These are phyloP conservation scores for Hystrix cristata DNA, from an alignment of 2,113 vertebrate genomes.

Conservation along the genomic window DNA sequence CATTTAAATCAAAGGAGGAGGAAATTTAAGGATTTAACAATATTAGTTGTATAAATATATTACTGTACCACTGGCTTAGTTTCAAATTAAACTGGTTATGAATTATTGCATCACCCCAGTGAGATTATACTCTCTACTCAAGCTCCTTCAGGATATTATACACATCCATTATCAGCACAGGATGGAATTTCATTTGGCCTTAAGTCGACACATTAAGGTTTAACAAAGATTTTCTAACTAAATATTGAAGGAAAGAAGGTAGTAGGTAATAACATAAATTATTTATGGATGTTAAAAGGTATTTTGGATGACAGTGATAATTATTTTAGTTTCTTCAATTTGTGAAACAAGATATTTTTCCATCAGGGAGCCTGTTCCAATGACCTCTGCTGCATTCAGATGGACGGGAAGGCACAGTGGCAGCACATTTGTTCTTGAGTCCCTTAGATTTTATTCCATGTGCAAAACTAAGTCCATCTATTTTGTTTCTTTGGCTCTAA, in stretches of 20 bases:
- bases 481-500: background rate
- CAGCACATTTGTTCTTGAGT: background rate
- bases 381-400: background rate
- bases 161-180: slow-evolving; percentile 61
- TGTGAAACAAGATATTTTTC: background rate
- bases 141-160: slow-evolving; percentile 73
- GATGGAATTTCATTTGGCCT: slow-evolving; percentile 41
- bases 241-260: slow-evolving; percentile 26
- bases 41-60: slow-evolving; percentile 79
- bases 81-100: slow-evolving; percentile 80
- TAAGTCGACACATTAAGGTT: slow-evolving; percentile 68
- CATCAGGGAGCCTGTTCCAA: background rate
- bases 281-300: background rate
- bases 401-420: background rate
- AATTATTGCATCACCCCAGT: slow-evolving; percentile 65
- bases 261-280: background rate
- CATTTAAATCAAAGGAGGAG: slow-evolving; percentile 79
- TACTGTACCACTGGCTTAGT: slow-evolving; percentile 63
- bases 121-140: slow-evolving; percentile 70
- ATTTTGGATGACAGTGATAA: background rate
- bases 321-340: slow-evolving; percentile 48
- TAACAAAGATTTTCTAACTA: slow-evolving; percentile 64
- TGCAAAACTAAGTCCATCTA: background rate
- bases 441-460: background rate
- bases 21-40: slow-evolving; percentile 83